Evolutionary conservation across 2,113 vertebrate genomes (phyloP), one percentile per base, ranked within the genome.

Genomic region (Laterallus jamaicensis): DNA sequence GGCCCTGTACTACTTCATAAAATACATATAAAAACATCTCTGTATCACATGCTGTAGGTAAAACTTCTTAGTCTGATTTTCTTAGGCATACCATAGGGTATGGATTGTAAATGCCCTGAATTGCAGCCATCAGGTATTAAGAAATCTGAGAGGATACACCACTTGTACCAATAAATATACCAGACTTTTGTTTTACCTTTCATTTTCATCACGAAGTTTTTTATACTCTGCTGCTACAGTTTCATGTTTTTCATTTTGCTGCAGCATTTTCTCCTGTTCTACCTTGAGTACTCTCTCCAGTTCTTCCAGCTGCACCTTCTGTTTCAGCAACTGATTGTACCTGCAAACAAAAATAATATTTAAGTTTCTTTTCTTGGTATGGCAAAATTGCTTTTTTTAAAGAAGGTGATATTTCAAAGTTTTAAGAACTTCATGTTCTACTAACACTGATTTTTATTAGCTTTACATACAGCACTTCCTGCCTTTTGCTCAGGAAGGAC

Each of bases 251-350:
- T 99, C 98, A 77, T 98, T 99, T 89, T 99, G 98, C 44, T 98
- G 98, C 4, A 98, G 66, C 98, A 99, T 99, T 95, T 99, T 99
- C 68, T 99, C 99, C 95, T 99, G 99, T 93, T 99, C 98, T 49
- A 96, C 92, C 96, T 99, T 99, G 79, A 99, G 97, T 52, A 98
- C 97, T 73, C 98, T 99, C 98, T 99, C 99, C 96, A 99, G 77
- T 82, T 99, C 98, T 93, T 99, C 99, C 95, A 99, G 97, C 15
- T 99, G 99, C 28, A 98, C 98, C 76, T 99, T 99, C 97, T 99
- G 99, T 96, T 99, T 99, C 95, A 99, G 88, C 81, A 99, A 97
- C 73, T 99, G 99, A 94, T 99, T 99, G 83, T 99, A 99, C 92
- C 99, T 99, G 88, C 73, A 82, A 66, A 77, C 22, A 87, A 17